A percentile compares a stretch with the other conserved stretches of the same genome.
These are phyloP conservation scores for Leguminivora glycinivorella DNA, from an alignment of 1,140 invertebrate genomes.

Conservation along the genomic window DNA sequence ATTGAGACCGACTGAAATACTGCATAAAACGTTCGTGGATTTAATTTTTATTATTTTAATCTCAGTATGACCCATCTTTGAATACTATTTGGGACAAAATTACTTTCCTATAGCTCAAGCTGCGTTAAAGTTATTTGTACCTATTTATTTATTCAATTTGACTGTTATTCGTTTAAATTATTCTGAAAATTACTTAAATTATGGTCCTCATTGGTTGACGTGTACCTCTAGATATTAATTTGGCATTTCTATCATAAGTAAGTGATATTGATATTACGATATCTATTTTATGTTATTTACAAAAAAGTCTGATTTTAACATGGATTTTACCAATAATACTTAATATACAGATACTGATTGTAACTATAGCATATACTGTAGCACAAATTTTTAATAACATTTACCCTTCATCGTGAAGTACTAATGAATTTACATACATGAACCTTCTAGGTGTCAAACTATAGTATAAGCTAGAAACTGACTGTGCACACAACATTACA, in stretches of 20 bases:
- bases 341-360: background rate
- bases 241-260: too few species aligned
- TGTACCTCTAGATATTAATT: background rate
- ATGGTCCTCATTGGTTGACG: background rate
- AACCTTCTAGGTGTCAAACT: slow-evolving; percentile 17
- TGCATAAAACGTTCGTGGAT: too few species aligned
- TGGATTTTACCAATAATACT: background rate
- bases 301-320: background rate
- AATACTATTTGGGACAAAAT: background rate
- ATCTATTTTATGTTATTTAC: too few species aligned
- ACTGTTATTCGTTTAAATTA: background rate
- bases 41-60: background rate
- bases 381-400: slow-evolving; percentile 21
- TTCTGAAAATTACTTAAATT: background rate
- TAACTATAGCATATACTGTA: slow-evolving; percentile 5
- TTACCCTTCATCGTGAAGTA: slow-evolving; percentile 5
- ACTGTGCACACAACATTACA: background rate
- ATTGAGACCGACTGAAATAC: too few species aligned
- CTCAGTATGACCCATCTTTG: background rate
- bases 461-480: background rate
- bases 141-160: background rate
- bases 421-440: slow-evolving; percentile 4
- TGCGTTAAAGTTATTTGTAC: background rate
- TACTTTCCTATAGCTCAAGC: background rate
- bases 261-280: background rate